phyloP scores from a whole-genome alignment of 2,797 vertebrate genomes.

The Eulemur albifrons region DNA sequence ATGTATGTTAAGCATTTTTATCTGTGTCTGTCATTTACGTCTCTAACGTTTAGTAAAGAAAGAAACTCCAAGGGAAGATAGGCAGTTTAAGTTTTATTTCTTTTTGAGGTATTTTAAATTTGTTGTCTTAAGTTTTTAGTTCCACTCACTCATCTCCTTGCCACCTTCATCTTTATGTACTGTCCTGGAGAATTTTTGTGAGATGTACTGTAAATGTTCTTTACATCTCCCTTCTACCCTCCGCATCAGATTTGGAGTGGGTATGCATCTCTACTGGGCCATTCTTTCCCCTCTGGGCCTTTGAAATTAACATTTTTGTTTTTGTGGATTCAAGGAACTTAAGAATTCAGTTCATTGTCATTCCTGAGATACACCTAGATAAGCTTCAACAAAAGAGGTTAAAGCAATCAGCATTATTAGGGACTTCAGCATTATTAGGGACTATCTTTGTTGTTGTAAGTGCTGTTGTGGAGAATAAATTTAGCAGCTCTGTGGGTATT shows the following conservation, averaged over 20 bases:
- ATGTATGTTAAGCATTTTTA: not conserved
- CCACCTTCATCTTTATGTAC: not conserved
- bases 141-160: not conserved
- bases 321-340: conserved; percentile 28
- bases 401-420: not conserved
- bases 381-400: not conserved
- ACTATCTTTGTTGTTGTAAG: not conserved
- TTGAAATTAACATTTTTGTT: conserved; percentile 46
- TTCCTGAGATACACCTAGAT: not conserved
- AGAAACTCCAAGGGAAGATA: not conserved
- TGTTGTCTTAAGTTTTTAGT: conserved; percentile 42
- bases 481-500: not conserved
- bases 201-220: not conserved
- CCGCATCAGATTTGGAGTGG: not conserved
- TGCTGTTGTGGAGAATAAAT: not conserved
- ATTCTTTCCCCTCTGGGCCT: not conserved
- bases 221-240: not conserved
- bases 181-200: conserved; percentile 22
- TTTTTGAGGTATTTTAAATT: conserved; percentile 48
- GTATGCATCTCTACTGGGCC: not conserved
- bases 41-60: conserved; percentile 42
- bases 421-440: not conserved
- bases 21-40: not conserved
- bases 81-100: not conserved
- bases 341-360: conserved; percentile 28